phyloP scores from a whole-genome alignment of 2,797 vertebrate genomes.

The Helostoma temminkii region DNA sequence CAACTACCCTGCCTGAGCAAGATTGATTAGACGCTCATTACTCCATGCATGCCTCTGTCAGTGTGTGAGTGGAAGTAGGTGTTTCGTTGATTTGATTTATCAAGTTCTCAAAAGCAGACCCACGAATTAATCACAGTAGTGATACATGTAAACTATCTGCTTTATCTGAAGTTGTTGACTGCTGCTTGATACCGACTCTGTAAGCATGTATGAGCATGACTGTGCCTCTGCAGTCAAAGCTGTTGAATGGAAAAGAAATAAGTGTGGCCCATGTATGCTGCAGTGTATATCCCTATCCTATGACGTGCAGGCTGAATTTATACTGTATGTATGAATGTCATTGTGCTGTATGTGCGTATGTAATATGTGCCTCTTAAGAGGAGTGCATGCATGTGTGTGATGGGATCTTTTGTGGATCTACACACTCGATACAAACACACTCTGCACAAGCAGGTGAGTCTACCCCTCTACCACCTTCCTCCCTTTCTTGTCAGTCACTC shows the following conservation, averaged over 20 bases:
- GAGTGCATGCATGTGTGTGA: neutral
- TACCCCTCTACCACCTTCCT: slow-evolving; percentile 18
- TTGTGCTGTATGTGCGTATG: neutral
- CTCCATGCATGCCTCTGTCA: slow-evolving; percentile 29
- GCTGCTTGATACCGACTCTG: neutral
- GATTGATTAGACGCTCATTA: slow-evolving; percentile 78
- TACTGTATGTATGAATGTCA: neutral
- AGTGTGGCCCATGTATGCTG: neutral
- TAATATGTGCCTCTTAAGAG: neutral
- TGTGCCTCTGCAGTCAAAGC: slow-evolving; percentile 4
- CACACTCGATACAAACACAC: slow-evolving; percentile 6
- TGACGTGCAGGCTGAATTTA: slow-evolving; percentile 19
- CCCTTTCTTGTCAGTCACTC: slow-evolving; percentile 55
- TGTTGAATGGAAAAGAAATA: neutral
- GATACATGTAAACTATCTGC: slow-evolving; percentile 64
- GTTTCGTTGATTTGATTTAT: slow-evolving; percentile 79
- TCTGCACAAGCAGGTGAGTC: slow-evolving; percentile 61
- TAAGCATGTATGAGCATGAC: neutral
- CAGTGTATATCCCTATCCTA: neutral
- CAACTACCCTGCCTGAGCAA: slow-evolving; percentile 43
- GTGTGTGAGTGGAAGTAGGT: slow-evolving; percentile 51
- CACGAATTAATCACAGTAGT: slow-evolving; percentile 70
- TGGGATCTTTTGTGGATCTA: neutral
- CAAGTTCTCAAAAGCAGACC: slow-evolving; percentile 68
- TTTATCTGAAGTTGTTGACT: slow-evolving; percentile 64